Conservation (phyloP, 1,140 invertebrate genomes). For the Bombyx mandarina region DNA sequence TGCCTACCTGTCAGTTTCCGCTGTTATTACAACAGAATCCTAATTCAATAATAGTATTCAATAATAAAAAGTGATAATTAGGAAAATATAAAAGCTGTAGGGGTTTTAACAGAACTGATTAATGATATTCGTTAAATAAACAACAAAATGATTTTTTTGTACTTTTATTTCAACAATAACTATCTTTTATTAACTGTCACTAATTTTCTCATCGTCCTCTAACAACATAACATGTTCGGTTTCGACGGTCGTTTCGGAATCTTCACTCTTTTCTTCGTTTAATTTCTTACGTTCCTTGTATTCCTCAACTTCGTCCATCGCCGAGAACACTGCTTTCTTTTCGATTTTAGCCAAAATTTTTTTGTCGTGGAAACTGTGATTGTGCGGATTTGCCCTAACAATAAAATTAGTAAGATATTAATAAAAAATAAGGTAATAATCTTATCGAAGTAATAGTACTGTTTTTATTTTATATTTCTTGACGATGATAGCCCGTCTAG, state of each 20-base stretch:
- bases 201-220: slow-evolving; percentile 1
- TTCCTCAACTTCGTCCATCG: slow-evolving; percentile 43
- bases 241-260: slow-evolving; percentile 11
- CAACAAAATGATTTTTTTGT: background rate
- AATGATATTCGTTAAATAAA: too few relatives aligned
- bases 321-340: slow-evolving; percentile 59
- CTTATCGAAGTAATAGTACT: too few relatives aligned
- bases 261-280: slow-evolving; percentile 16
- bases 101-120: too few relatives aligned
- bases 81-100: too few relatives aligned
- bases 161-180: slow-evolving; percentile 2
- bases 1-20: too few relatives aligned
- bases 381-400: slow-evolving; percentile 60
- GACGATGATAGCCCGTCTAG: too few relatives aligned
- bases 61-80: too few relatives aligned
- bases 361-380: slow-evolving; percentile 62
- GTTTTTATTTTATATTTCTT: too few relatives aligned
- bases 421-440: background rate
- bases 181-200: slow-evolving; percentile 1
- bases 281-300: slow-evolving; percentile 21
- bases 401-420: background rate
- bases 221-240: slow-evolving; percentile 6
- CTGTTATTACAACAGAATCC: too few relatives aligned
- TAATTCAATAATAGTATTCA: too few relatives aligned
- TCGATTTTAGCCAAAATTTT: slow-evolving; percentile 62